Evolutionary conservation across 2,113 vertebrate genomes (phyloP).

Genomic region (Prunella fulvescens): DNA sequence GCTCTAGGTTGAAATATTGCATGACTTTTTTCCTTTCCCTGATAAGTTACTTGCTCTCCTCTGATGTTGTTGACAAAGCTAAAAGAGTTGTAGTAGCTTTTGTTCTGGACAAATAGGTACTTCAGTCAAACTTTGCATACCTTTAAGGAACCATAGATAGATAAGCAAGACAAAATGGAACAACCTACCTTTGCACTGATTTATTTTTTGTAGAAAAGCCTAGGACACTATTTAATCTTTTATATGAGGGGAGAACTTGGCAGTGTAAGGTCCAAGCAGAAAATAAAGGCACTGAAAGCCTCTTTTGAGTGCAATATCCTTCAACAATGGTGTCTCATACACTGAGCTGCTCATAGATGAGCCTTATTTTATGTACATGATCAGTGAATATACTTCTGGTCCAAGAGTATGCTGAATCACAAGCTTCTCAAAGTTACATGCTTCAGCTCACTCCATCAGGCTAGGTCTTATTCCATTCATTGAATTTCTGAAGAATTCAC

Average conservation of each 20-base stretch:
- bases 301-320: neutral
- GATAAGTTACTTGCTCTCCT: neutral
- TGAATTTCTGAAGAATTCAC: slow-evolving; percentile 3
- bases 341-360: neutral
- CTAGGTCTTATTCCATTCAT: neutral
- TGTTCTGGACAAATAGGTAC: neutral
- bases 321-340: neutral
- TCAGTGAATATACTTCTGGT: slow-evolving; percentile 15
- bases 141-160: neutral
- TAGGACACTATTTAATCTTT: neutral
- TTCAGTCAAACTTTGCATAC: neutral
- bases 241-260: neutral
- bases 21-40: neutral
- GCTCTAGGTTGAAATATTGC: slow-evolving; percentile 1
- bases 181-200: neutral
- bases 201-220: neutral
- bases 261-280: neutral
- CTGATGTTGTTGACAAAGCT: neutral
- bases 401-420: neutral
- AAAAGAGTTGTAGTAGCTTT: neutral
- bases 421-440: neutral
- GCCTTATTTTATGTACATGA: neutral
- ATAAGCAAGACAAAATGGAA: neutral
- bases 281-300: neutral
- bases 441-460: neutral